Evolutionary conservation across 2,888 invertebrate genomes (phyloP).

Genomic region (Crepidodera aurea): DNA sequence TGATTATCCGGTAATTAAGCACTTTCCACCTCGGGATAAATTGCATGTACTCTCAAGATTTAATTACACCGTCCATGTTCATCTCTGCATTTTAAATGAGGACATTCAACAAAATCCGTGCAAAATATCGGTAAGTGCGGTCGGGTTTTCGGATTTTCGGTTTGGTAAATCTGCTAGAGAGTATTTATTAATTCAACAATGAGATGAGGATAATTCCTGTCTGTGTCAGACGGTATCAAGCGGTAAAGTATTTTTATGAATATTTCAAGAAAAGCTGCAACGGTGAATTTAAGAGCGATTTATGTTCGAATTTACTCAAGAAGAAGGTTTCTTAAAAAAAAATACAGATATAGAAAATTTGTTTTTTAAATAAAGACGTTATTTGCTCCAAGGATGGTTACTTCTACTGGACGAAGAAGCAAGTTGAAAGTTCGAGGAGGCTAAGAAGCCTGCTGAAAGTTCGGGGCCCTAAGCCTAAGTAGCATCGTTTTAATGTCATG

Average conservation of each 20-base stretch:
- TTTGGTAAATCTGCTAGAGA: conserved; percentile 5
- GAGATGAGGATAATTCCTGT: conserved; percentile 8
- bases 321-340: no score
- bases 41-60: background rate
- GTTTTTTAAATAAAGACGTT: no score
- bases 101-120: background rate
- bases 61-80: background rate
- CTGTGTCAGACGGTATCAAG: conserved; percentile 8
- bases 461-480: no score
- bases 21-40: background rate
- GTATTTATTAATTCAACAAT: conserved; percentile 12
- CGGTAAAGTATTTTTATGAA: conserved; percentile 8
- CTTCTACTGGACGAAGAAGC: no score
- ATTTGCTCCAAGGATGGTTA: no score
- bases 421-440: no score
- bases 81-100: background rate
- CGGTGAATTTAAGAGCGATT: no score
- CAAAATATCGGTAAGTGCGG: background rate
- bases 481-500: no score
- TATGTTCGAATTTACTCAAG: no score
- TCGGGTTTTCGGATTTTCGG: conserved; percentile 11
- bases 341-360: no score
- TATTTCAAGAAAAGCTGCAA: background rate
- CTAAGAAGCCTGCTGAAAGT: no score
- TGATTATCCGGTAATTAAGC: background rate